Conservation (phyloP, 2,888 invertebrate species). For the Anoncus sp. region DNA sequence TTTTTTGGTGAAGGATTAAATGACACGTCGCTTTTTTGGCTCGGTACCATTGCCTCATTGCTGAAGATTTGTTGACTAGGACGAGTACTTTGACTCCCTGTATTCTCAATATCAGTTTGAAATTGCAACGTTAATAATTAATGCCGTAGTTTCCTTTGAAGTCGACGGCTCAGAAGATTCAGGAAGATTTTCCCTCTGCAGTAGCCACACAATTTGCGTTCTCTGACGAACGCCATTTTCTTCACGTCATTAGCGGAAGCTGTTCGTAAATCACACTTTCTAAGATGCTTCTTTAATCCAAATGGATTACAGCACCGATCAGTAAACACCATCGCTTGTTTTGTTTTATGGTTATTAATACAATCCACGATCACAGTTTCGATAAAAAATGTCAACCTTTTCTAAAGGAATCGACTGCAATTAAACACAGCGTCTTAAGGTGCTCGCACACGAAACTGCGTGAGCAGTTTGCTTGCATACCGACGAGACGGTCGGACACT, state of each 20-base stretch:
- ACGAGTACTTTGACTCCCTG: constrained; percentile 6
- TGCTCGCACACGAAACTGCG: too few relatives aligned
- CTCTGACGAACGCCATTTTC: constrained; percentile 17
- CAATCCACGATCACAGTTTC: too few relatives aligned
- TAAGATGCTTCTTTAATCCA: constrained; percentile 8
- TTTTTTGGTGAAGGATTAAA: constrained; percentile 5
- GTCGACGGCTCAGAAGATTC: constrained; percentile 1
- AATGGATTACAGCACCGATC: constrained; percentile 10
- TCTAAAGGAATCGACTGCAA: too few relatives aligned
- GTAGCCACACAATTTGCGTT: constrained; percentile 21
- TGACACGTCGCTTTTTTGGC: background rate
- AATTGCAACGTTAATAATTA: constrained; percentile 1
- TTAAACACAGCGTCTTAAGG: too few relatives aligned
- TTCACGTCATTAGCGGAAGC: background rate
- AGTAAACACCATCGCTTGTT: background rate
- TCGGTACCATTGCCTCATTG: constrained; percentile 2
- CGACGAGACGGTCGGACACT: too few relatives aligned
- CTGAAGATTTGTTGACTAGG: constrained; percentile 5
- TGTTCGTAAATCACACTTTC: constrained; percentile 17
- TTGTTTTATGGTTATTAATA: background rate
- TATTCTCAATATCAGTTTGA: constrained; percentile 7
- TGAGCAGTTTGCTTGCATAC: too few relatives aligned
- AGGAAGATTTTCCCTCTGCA: background rate
- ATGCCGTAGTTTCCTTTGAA: background rate
- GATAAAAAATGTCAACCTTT: too few relatives aligned